Evolutionary conservation across 2,113 vertebrate genomes (phyloP).

Genomic region (Speoplatyrhinus poulsoni): DNA sequence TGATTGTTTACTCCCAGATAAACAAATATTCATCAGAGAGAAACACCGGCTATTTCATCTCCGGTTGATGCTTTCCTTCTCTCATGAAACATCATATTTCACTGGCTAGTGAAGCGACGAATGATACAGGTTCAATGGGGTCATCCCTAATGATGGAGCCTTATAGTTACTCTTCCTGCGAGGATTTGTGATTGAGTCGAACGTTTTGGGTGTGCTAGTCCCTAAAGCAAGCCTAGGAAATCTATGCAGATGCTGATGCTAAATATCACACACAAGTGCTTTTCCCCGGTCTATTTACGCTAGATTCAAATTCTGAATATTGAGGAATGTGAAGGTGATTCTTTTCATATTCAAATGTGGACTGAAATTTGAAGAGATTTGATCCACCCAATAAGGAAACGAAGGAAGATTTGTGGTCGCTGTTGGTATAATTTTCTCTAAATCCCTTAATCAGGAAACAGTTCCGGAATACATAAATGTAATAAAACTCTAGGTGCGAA

Average conservation of each 20-base stretch:
- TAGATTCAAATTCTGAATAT: slow-evolving; percentile 38
- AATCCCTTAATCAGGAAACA: slow-evolving; percentile 61
- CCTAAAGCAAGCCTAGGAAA: slow-evolving; percentile 28
- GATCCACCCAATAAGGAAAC: slow-evolving; percentile 51
- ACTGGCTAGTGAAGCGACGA: slow-evolving; percentile 43
- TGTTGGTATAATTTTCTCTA: slow-evolving; percentile 54
- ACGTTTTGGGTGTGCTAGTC: slow-evolving; percentile 20
- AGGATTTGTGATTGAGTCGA: no score
- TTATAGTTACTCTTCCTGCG: not conserved
- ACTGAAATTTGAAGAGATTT: slow-evolving; percentile 42
- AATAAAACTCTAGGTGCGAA: slow-evolving; percentile 25
- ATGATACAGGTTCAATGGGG: slow-evolving; percentile 40
- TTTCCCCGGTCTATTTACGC: slow-evolving; percentile 23
- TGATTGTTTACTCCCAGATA: slow-evolving; percentile 68
- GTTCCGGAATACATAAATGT: slow-evolving; percentile 36
- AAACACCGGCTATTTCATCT: slow-evolving; percentile 45
- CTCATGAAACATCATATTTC: slow-evolving; percentile 50
- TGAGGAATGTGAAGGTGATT: slow-evolving; percentile 45
- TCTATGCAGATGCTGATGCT: slow-evolving; percentile 42
- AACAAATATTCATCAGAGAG: slow-evolving; percentile 64
- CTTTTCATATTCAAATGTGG: slow-evolving; percentile 60
- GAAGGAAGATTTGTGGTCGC: slow-evolving; percentile 45
- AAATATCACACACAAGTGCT: slow-evolving; percentile 9
- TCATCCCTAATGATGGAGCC: slow-evolving; percentile 34
- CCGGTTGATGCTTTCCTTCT: slow-evolving; percentile 45